Evolutionary conservation across 1,140 invertebrate genomes (phyloP).

Genomic region (Zaprionus ghesquierei): DNA sequence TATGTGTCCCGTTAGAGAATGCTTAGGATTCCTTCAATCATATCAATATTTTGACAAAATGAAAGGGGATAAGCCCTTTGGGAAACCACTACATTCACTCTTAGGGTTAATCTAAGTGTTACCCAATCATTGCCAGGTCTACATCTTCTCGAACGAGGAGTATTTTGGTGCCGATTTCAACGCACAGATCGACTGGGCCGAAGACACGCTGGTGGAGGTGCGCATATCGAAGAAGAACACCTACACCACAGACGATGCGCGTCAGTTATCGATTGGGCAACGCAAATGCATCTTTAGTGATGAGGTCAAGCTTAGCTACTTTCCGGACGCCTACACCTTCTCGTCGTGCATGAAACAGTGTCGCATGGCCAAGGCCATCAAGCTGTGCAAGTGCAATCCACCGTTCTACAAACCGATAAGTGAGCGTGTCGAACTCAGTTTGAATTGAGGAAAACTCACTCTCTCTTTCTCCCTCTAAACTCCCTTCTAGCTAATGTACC

Average conservation of each 20-base stretch:
- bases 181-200: conserved; percentile 87
- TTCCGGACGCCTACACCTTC: conserved; percentile 86
- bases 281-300: conserved; percentile 87
- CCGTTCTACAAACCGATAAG: conserved; percentile 86
- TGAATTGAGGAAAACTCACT: not conserved
- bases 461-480: not conserved
- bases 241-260: conserved; percentile 88
- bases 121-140: conserved; percentile 83
- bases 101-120: not conserved
- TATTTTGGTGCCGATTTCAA: conserved; percentile 86
- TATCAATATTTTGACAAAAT: too few relatives aligned
- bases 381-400: conserved; percentile 87
- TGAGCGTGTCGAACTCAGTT: conserved; percentile 43
- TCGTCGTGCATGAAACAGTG: conserved; percentile 88
- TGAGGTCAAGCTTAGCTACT: conserved; percentile 84
- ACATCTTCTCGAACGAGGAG: conserved; percentile 87
- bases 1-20: too few relatives aligned
- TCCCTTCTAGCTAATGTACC: conserved; percentile 67
- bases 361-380: conserved; percentile 85
- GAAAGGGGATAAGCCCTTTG: too few relatives aligned
- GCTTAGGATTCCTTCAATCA: too few relatives aligned
- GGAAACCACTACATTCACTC: too few relatives aligned
- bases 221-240: conserved; percentile 88
- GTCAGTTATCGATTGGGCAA: conserved; percentile 86
- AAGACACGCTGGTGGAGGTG: conserved; percentile 84